Conservation (phyloP, 2,113 vertebrate genomes). For the Thalassoma bifasciatum region DNA sequence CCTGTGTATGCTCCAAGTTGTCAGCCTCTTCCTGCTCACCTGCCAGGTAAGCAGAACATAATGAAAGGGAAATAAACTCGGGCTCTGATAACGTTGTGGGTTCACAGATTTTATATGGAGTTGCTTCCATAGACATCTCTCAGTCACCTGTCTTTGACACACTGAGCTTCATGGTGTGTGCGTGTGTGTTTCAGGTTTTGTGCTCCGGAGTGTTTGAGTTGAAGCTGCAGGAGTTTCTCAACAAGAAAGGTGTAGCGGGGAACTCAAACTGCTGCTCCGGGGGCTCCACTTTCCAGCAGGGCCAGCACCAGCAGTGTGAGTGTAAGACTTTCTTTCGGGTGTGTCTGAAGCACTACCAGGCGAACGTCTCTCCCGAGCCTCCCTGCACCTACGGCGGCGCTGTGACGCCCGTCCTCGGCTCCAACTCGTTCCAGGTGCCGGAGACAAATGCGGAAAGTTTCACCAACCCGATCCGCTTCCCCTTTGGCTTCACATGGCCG, state of each 20-base stretch:
- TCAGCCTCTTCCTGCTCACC: conserved; percentile 86
- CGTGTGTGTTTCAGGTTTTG: conserved; percentile 82
- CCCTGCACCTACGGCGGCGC: conserved; percentile 97
- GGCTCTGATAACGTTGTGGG: neutral
- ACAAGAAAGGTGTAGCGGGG: conserved; percentile 92
- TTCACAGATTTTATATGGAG: neutral
- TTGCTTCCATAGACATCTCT: neutral
- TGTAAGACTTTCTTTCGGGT: conserved; percentile 98
- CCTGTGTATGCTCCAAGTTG: conserved; percentile 85
- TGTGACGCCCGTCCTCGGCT: conserved; percentile 94
- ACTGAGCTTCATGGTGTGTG: neutral
- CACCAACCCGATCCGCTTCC: conserved; percentile 94
- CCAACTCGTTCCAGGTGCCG: conserved; percentile 96
- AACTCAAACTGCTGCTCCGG: conserved; percentile 93
- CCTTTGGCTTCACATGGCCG: conserved; percentile 97
- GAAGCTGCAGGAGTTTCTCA: conserved; percentile 98
- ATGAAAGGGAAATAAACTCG: neutral
- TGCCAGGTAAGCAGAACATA: conserved; percentile 86
- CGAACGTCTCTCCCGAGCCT: conserved; percentile 95
- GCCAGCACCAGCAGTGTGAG: conserved; percentile 89
- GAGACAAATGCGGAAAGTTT: conserved; percentile 90
- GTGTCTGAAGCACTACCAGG: conserved; percentile 98
- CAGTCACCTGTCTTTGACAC: neutral
- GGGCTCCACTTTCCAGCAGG: conserved; percentile 74
- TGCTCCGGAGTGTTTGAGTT: conserved; percentile 97